Percentiles rank a stretch among this genome's conserved stretches.
Evolutionary conservation across 2,797 vertebrate species (phyloP).

Genomic region (Aeoliscus strigatus): DNA sequence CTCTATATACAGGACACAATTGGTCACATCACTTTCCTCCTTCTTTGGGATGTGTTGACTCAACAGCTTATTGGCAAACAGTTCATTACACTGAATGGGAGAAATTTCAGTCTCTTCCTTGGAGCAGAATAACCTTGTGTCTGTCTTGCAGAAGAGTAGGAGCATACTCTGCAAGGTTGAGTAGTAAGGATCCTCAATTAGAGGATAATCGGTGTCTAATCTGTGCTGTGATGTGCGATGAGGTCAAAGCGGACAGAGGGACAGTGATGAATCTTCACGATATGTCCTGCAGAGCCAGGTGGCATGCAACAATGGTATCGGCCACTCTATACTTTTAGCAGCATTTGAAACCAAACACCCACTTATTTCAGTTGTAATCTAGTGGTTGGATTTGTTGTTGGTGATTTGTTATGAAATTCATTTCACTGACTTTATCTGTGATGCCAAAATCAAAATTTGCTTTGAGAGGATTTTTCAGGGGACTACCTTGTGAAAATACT

Average conservation of each 20-base stretch:
- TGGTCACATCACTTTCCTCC: conserved; percentile 24
- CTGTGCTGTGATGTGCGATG: conserved; percentile 71
- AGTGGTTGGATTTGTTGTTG: conserved; percentile 12
- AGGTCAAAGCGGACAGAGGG: conserved; percentile 73
- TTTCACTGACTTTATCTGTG: conserved; percentile 22
- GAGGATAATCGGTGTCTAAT: conserved; percentile 73
- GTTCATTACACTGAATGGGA: conserved; percentile 13
- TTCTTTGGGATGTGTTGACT: conserved; percentile 9
- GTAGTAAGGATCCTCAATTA: conserved; percentile 72
- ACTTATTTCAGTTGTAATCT: conserved; percentile 9
- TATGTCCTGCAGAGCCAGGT: conserved; percentile 62
- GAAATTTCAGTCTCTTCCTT: conserved; percentile 17
- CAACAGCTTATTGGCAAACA: too few relatives aligned
- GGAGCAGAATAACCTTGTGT: conserved; percentile 39
- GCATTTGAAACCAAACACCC: background rate
- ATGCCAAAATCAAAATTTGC: conserved; percentile 27
- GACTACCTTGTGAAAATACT: conserved; percentile 38
- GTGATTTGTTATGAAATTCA: conserved; percentile 10
- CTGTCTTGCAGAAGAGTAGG: conserved; percentile 42
- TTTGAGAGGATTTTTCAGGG: conserved; percentile 39
- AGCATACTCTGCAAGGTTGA: conserved; percentile 69
- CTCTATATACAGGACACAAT: conserved; percentile 43
- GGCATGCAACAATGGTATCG: conserved; percentile 31
- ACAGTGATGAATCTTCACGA: conserved; percentile 76
- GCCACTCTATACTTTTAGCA: conserved; percentile 26